phyloP scores from a whole-genome alignment of 2,113 vertebrate species.

The Callorhinus ursinus region DNA sequence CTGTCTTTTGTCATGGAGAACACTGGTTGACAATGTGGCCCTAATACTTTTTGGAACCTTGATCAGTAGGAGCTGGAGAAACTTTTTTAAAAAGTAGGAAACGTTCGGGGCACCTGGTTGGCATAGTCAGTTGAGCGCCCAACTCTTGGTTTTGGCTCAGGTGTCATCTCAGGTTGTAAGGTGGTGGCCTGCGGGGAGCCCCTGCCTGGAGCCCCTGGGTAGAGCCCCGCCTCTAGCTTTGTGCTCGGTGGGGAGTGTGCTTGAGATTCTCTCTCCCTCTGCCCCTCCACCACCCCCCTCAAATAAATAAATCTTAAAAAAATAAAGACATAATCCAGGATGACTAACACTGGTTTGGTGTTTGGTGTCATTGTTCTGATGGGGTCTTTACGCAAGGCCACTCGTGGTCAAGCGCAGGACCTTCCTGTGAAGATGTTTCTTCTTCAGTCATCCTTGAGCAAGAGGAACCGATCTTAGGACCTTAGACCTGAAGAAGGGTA shows the following conservation, averaged over 20 bases:
- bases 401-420: neutral
- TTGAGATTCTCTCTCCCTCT: neutral
- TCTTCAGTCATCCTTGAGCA: neutral
- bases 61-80: neutral
- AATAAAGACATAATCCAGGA: neutral
- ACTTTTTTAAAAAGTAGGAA: neutral
- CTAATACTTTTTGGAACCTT: neutral
- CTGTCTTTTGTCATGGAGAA: neutral
- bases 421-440: neutral
- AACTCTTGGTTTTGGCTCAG: neutral
- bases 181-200: neutral
- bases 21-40: no score
- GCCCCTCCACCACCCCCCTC: neutral
- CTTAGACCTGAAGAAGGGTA: neutral
- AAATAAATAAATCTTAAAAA: neutral
- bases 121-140: neutral
- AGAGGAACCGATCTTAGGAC: neutral
- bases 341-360: neutral
- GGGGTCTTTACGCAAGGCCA: neutral
- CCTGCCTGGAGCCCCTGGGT: no score
- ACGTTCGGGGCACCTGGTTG: neutral
- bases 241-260: neutral
- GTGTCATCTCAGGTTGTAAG: neutral
- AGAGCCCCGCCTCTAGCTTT: neutral
- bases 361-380: neutral